Base-by-base conservation (phyloP, 2,113 vertebrate genomes). In the Oenanthe oenanthe region DNA sequence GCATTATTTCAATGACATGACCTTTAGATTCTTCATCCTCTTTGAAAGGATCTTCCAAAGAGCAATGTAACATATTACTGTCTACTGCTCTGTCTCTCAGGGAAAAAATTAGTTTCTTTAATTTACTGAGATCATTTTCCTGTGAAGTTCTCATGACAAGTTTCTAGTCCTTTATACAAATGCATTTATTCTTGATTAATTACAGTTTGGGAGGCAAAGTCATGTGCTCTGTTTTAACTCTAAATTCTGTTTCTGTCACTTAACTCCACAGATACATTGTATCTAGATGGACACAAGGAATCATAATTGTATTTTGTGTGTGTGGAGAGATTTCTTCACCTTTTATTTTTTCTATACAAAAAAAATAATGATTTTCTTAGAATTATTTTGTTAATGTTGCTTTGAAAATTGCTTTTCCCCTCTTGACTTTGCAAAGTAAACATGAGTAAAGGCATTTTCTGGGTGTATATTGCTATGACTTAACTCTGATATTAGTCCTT, bases 11-110 rank as follows among this genome's bases (percentile, higher is more conserved):
- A 93, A 43, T 90, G 91, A 80, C 63, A 86, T 96, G 82, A 94
- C 88, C 92, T 94, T 97, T 94, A 95, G 82, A 94, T 93, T 90
- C 82, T 93, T 93, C 75, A 90, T 92, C 18, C 20, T 93, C 75
- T 85, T 90, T 80, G 78, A 95, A 95, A 83, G 34, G 42, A 62
- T 82, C 54, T 95, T 88, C 71, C 54, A 54, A 73, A 93, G 63
- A 92, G 67, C 85, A 92, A 73, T 71, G 71, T 90, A 94, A 95
- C 60, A 58, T 82, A 79, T 85, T 92, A 45, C 58, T 88, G 45
- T 65, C 88, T 96, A 31, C 42, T 29, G 21, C 20, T 72, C 58
- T 61, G 28, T 73, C 54, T 96, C 38, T 1, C 4, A 45, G 22
- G 45, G 20, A 85, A 94, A 96, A 95, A 90, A 92, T 38, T 4